phyloP scores from a whole-genome alignment of 2,888 invertebrate species.

The Tupiocoris notatus region DNA sequence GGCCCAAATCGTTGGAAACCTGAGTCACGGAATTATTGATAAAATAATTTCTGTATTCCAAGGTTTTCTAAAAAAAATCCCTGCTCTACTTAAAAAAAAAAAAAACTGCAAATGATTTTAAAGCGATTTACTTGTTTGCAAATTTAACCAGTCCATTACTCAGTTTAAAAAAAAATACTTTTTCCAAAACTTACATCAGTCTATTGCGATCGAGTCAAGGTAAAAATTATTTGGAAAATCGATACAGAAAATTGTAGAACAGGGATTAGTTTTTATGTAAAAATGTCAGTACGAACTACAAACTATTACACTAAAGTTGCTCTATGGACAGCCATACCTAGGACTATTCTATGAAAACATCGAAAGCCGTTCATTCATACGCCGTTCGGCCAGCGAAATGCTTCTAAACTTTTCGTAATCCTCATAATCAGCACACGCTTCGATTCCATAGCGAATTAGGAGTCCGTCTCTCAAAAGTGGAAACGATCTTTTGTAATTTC shows the following conservation, averaged over 20 bases:
- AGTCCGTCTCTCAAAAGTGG: too few relatives aligned
- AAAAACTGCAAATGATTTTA: too few relatives aligned
- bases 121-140: too few relatives aligned
- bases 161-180: neutral
- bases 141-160: too few relatives aligned
- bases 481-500: too few relatives aligned
- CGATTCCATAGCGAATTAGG: too few relatives aligned
- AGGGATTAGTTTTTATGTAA: too few relatives aligned
- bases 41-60: neutral
- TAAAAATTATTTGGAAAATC: neutral
- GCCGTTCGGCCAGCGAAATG: neutral
- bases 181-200: neutral
- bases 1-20: slow-evolving; percentile 55
- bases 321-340: slow-evolving; percentile 28
- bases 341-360: slow-evolving; percentile 27
- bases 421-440: too few relatives aligned
- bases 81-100: too few relatives aligned
- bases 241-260: neutral
- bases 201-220: neutral
- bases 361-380: slow-evolving; percentile 23
- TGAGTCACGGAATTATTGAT: slow-evolving; percentile 46
- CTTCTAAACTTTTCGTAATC: neutral
- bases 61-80: neutral
- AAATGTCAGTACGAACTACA: neutral
- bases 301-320: slow-evolving; percentile 5